phyloP scores from a whole-genome alignment of 2,797 vertebrate genomes.

The Sebastolobus alascanus region DNA sequence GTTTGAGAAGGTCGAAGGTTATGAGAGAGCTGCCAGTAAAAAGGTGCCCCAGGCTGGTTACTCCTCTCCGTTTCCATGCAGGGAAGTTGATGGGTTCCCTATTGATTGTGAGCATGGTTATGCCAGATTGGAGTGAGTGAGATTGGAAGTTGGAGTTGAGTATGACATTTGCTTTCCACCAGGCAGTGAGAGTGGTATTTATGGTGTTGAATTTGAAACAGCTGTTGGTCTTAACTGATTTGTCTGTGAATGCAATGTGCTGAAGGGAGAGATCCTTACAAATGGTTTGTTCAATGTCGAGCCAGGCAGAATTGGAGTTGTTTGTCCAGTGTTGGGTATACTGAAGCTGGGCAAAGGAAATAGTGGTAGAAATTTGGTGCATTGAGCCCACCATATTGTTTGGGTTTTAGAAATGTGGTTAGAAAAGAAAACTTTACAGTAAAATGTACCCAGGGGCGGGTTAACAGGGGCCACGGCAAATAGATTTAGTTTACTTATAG shows the following conservation, averaged over 20 bases:
- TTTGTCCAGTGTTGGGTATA: neutral
- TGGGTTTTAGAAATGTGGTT: neutral
- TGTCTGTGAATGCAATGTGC: constrained; percentile 20
- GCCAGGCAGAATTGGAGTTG: neutral
- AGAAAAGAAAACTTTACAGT: neutral
- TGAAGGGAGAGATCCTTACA: neutral
- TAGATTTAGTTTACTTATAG: too few relatives aligned
- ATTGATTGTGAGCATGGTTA: constrained; percentile 2
- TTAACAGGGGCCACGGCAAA: neutral
- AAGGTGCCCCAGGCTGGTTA: neutral
- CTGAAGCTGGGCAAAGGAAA: neutral
- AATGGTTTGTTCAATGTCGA: constrained; percentile 8
- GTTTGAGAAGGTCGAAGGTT: too few relatives aligned
- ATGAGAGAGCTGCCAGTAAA: neutral
- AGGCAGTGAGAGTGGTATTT: constrained; percentile 1
- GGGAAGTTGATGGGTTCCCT: too few relatives aligned
- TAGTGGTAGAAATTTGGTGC: neutral
- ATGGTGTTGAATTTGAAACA: constrained; percentile 21
- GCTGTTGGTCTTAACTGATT: constrained; percentile 10
- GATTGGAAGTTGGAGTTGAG: constrained; percentile 4
- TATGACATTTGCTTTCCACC: constrained; percentile 24
- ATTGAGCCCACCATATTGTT: neutral
- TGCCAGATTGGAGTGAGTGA: neutral
- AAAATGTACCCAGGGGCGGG: neutral
- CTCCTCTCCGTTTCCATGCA: too few relatives aligned